A percentile compares a stretch with the other conserved stretches of the same genome.
Evolutionary conservation across 2,797 vertebrate genomes (phyloP).

Genomic region (Tenualosa ilisha): DNA sequence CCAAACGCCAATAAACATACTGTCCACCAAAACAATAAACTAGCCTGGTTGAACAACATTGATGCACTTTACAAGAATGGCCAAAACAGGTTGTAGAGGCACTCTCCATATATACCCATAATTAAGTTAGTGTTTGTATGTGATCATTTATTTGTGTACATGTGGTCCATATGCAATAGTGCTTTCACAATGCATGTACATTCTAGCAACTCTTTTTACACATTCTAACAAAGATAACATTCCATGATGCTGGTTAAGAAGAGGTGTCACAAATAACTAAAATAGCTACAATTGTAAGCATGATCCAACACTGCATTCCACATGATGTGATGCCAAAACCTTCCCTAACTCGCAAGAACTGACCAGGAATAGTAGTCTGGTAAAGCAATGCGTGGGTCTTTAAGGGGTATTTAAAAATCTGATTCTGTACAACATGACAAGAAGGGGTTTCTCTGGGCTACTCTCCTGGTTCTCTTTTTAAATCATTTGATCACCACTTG

Average conservation of each 20-base stretch:
- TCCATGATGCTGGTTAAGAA: background rate
- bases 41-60: no score
- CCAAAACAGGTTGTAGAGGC: no score
- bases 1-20: no score
- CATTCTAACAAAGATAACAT: background rate
- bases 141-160: background rate
- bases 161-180: constrained; percentile 2
- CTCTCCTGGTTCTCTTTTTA: background rate
- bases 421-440: background rate
- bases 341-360: background rate
- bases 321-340: background rate
- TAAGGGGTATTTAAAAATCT: background rate
- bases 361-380: background rate
- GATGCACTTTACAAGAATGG: no score
- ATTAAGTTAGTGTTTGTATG: no score
- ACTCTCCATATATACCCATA: no score
- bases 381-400: background rate
- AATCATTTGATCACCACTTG: background rate
- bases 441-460: background rate
- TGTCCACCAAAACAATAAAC: no score
- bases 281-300: background rate
- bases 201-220: background rate
- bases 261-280: background rate
- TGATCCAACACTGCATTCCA: background rate
- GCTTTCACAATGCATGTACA: background rate